A percentile compares a stretch with the other conserved stretches of the same genome.
Conservation (phyloP, 2,888 invertebrate species). For the Tenthredo amoena region DNA sequence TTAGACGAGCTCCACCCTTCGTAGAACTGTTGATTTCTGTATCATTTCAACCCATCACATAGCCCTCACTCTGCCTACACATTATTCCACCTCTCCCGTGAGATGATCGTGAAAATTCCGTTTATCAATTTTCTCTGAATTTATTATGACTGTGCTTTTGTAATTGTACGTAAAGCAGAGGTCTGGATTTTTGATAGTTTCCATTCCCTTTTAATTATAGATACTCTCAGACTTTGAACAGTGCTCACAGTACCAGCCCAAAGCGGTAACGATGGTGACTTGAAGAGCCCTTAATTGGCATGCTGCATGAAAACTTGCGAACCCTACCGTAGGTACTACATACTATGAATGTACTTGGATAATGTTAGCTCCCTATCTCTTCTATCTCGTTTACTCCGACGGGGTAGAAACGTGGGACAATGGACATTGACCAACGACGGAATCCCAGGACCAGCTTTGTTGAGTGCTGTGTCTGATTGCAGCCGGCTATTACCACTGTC, state of each 20-base stretch:
- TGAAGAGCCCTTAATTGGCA: slow-evolving; percentile 33
- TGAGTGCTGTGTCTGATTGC: slow-evolving; percentile 44
- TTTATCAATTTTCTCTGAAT: slow-evolving; percentile 6
- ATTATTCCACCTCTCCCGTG: background rate
- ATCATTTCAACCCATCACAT: background rate
- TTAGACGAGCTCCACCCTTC: slow-evolving; percentile 17
- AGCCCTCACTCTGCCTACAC: background rate
- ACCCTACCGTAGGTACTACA: slow-evolving; percentile 10
- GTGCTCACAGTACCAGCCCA: background rate
- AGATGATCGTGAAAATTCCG: background rate
- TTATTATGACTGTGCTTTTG: background rate
- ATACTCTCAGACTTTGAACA: slow-evolving; percentile 18
- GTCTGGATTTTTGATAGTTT: background rate
- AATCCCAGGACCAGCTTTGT: slow-evolving; percentile 31
- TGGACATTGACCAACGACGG: slow-evolving; percentile 2
- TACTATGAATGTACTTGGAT: background rate
- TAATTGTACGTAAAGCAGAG: background rate
- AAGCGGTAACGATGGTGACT: slow-evolving; percentile 4
- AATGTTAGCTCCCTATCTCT: slow-evolving; percentile 15
- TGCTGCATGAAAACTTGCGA: slow-evolving; percentile 8
- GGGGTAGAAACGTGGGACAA: background rate
- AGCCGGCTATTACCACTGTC: slow-evolving; percentile 38
- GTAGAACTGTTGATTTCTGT: background rate
- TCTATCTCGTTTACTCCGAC: slow-evolving; percentile 20
- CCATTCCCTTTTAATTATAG: background rate